Evolutionary conservation across 2,888 invertebrate genomes (phyloP).

Genomic region (Peribatodes rhomboidaria): DNA sequence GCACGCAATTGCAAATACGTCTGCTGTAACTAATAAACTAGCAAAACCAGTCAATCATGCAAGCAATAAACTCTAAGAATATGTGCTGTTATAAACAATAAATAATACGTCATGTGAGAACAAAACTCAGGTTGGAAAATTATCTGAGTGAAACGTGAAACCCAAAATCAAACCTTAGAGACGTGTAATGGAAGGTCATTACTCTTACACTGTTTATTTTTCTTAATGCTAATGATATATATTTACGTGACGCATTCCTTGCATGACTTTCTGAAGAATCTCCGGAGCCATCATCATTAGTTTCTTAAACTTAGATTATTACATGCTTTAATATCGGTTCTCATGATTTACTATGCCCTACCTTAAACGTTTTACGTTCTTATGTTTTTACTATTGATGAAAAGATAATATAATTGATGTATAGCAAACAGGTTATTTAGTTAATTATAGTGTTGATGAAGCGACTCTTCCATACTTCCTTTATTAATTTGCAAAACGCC

Average conservation of each 20-base stretch:
- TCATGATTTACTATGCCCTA: conserved; percentile 15
- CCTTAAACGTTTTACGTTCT: background rate
- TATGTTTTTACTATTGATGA: conserved; percentile 35
- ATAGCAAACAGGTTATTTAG: conserved; percentile 53
- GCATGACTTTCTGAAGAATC: conserved; percentile 67
- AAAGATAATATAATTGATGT: conserved; percentile 36
- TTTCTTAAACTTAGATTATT: conserved; percentile 35
- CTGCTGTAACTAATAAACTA: conserved; percentile 43
- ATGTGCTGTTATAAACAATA: conserved; percentile 37
- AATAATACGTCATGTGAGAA: conserved; percentile 37
- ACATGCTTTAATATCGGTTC: background rate
- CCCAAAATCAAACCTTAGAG: conserved; percentile 47
- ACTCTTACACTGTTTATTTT: conserved; percentile 53
- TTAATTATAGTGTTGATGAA: conserved; percentile 50
- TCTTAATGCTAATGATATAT: conserved; percentile 65
- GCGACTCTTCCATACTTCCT: conserved; percentile 58
- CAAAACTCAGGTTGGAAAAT: conserved; percentile 39
- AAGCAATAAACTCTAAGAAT: conserved; percentile 48
- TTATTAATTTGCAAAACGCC: conserved; percentile 55
- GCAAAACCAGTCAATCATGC: conserved; percentile 54
- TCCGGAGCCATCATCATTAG: conserved; percentile 73
- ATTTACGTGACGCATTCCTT: conserved; percentile 73
- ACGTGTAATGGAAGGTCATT: conserved; percentile 46
- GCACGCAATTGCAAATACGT: conserved; percentile 26
- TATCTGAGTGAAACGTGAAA: conserved; percentile 58